These are phyloP conservation scores for Coendou prehensilis DNA, from an alignment of 2,797 vertebrate species.

Conservation along the genomic window DNA sequence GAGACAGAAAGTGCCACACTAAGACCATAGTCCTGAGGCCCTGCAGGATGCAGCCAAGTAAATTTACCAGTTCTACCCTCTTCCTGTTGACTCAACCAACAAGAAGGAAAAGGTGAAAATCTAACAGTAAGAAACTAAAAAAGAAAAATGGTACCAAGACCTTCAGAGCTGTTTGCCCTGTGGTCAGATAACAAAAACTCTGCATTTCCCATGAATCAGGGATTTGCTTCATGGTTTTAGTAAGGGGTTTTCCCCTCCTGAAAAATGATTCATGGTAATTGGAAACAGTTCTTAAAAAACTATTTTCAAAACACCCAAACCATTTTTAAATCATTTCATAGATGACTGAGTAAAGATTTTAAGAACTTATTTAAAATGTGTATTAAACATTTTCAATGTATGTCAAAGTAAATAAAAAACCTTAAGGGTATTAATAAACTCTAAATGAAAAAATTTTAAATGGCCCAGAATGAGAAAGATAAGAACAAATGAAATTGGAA, in stretches of 20 bases:
- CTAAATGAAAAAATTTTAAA: background rate
- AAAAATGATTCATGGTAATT: background rate
- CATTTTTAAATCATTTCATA: background rate
- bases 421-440: background rate
- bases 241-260: background rate
- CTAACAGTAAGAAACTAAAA: background rate
- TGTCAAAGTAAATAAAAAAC: background rate
- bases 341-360: background rate
- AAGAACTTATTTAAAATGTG: background rate
- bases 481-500: background rate
- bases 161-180: background rate
- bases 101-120: background rate
- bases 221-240: no score
- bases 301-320: background rate
- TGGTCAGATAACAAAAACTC: background rate
- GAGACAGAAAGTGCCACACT: background rate
- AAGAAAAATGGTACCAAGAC: background rate
- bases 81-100: background rate
- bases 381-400: background rate
- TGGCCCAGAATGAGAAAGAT: background rate
- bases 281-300: background rate
- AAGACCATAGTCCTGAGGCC: background rate
- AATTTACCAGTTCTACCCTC: background rate
- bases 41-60: background rate
- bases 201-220: background rate